These are phyloP conservation scores for Neogale vison DNA, from an alignment of 2,113 vertebrate species.

Conservation along the genomic window DNA sequence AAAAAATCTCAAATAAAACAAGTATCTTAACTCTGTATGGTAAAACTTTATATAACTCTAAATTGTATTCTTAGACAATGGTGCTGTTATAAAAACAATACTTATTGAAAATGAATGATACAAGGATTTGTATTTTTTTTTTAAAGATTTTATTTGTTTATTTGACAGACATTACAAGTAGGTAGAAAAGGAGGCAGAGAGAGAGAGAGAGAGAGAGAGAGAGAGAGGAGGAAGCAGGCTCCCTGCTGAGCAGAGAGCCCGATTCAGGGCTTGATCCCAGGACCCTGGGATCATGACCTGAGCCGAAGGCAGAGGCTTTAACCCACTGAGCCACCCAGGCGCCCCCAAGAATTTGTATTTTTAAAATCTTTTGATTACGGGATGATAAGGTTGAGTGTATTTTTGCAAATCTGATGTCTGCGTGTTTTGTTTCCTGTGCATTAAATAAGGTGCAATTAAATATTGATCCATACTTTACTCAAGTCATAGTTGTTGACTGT, in stretches of 20 bases:
- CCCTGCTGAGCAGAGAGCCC: no score
- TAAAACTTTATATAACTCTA: neutral
- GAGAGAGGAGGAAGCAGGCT: no score
- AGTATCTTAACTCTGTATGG: neutral
- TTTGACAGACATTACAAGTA: no score
- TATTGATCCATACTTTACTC: constrained; percentile 28
- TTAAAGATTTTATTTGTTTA: no score
- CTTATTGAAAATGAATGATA: constrained; percentile 1
- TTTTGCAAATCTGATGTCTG: constrained; percentile 28
- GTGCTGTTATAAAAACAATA: neutral
- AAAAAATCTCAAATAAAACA: neutral
- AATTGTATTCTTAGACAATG: neutral
- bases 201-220: no score
- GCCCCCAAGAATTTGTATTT: constrained; percentile 9
- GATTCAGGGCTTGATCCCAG: no score
- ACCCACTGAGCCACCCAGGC: no score
- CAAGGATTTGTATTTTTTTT: constrained; percentile 27
- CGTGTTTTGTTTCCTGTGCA: neutral
- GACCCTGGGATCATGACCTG: no score
- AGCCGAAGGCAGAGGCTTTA: no score
- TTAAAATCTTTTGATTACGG: constrained; percentile 12
- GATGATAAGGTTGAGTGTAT: neutral
- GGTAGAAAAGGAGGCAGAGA: no score
- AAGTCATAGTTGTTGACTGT: neutral
- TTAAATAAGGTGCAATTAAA: constrained; percentile 57